Percentiles rank a stretch among this genome's conserved stretches.
These are phyloP conservation scores for Helicolenus hilgendorfi DNA, from an alignment of 2,797 vertebrate genomes.

Conservation along the genomic window DNA sequence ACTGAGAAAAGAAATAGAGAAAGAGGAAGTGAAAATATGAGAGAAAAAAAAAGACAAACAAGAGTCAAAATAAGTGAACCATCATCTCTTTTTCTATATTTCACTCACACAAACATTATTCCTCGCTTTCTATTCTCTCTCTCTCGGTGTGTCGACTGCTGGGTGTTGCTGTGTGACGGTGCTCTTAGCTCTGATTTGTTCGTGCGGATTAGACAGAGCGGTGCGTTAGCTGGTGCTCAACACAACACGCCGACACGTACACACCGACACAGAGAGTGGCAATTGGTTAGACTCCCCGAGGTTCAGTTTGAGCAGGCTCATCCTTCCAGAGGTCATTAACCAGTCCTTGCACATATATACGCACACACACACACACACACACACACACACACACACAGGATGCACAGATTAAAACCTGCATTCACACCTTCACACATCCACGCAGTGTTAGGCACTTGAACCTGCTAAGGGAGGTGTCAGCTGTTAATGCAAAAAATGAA, in stretches of 20 bases:
- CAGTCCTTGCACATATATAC: conserved; percentile 36
- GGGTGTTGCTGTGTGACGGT: conserved; percentile 29
- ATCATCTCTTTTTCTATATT: not conserved
- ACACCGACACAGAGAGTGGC: conserved; percentile 4
- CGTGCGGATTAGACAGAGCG: conserved; percentile 52
- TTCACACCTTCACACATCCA: conserved; percentile 28
- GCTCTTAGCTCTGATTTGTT: conserved; percentile 77
- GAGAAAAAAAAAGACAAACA: not conserved
- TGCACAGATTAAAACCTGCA: conserved; percentile 16
- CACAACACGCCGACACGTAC: not conserved
- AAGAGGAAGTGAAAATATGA: not conserved
- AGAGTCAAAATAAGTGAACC: not conserved
- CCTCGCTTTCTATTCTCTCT: conserved; percentile 24
- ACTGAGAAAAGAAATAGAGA: not conserved
- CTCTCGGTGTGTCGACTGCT: conserved; percentile 19
- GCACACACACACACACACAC: conserved; percentile 14
- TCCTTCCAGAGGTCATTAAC: conserved; percentile 83
- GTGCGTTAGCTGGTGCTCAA: conserved; percentile 56
- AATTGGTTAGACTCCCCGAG: conserved; percentile 74
- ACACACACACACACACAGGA: conserved; percentile 12
- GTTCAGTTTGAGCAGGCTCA: conserved; percentile 82
- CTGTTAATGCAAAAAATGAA: conserved; percentile 75
- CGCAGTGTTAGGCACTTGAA: conserved; percentile 66
- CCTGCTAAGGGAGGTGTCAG: conserved; percentile 48
- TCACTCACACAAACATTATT: not conserved